Evolutionary conservation across 2,888 invertebrate species (phyloP).

Genomic region (Shargacucullia verbasci): DNA sequence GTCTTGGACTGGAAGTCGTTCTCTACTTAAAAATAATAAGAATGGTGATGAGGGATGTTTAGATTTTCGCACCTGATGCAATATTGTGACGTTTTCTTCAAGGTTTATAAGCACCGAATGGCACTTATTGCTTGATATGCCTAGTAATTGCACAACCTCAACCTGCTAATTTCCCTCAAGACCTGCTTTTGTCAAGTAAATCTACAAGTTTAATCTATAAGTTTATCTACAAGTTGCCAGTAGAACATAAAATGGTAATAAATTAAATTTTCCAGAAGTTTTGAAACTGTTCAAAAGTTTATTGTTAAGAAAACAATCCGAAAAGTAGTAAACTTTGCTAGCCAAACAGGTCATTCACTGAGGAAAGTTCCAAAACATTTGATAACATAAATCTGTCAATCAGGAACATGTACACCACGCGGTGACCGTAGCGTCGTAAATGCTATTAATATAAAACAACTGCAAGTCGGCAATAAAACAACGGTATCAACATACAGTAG

Average conservation of each 20-base stretch:
- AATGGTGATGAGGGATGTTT: background rate
- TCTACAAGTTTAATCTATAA: too few species aligned
- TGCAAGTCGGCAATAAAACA: slow-evolving; percentile 54
- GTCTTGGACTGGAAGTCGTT: background rate
- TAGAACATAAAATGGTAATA: slow-evolving; percentile 11
- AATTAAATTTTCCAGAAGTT: slow-evolving; percentile 28
- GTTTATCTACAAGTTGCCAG: too few species aligned
- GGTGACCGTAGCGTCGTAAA: slow-evolving; percentile 51
- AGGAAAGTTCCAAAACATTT: slow-evolving; percentile 51
- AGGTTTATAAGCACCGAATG: background rate
- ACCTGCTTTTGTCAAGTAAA: slow-evolving; percentile 5
- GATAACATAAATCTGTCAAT: slow-evolving; percentile 42
- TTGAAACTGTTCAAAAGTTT: slow-evolving; percentile 25
- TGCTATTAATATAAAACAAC: slow-evolving; percentile 52
- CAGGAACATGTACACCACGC: slow-evolving; percentile 39
- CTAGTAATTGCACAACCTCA: background rate
- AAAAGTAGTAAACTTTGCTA: slow-evolving; percentile 15
- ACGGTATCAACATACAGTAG: slow-evolving; percentile 58
- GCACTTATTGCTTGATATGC: background rate
- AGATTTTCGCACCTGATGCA: background rate
- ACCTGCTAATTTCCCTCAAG: background rate
- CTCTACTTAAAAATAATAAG: background rate
- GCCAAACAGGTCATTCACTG: slow-evolving; percentile 24
- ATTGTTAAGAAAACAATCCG: slow-evolving; percentile 16
- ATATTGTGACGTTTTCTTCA: background rate